Percentiles rank a stretch among this genome's conserved stretches.
Conservation (phyloP, 2,113 vertebrate genomes). For the Okapia johnstoni region DNA sequence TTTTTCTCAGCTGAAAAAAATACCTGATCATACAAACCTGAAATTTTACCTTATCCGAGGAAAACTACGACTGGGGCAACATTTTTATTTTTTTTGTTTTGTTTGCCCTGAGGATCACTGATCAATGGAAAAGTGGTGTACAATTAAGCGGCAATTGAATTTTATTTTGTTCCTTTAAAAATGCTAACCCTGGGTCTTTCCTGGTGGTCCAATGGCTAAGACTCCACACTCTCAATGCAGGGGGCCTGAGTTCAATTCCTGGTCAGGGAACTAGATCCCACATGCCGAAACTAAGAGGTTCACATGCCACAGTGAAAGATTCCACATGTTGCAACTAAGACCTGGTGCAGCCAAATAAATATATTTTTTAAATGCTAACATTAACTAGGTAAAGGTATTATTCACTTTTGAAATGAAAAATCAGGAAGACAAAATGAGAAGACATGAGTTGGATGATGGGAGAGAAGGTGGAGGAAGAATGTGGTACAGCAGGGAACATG, state of each 20-base stretch:
- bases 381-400: not conserved
- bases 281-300: not conserved
- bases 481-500: not conserved
- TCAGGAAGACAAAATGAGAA: not conserved
- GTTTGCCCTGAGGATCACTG: not conserved
- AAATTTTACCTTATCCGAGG: not conserved
- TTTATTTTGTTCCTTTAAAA: not conserved
- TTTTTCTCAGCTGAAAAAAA: constrained; percentile 10
- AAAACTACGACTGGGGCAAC: not conserved
- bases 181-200: not conserved
- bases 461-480: not conserved
- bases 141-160: not conserved
- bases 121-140: not conserved
- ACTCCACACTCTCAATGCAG: not conserved
- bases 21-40: not conserved
- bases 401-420: not conserved
- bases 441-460: not conserved
- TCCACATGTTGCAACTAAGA: not conserved
- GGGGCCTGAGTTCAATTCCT: not conserved
- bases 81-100: not conserved
- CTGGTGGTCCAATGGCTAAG: not conserved
- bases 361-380: not conserved
- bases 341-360: not conserved
- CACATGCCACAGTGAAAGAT: not conserved
- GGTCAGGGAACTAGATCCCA: not conserved